Conservation (phyloP, 2,888 invertebrate species). For the Scrobipalpa atriplicella region DNA sequence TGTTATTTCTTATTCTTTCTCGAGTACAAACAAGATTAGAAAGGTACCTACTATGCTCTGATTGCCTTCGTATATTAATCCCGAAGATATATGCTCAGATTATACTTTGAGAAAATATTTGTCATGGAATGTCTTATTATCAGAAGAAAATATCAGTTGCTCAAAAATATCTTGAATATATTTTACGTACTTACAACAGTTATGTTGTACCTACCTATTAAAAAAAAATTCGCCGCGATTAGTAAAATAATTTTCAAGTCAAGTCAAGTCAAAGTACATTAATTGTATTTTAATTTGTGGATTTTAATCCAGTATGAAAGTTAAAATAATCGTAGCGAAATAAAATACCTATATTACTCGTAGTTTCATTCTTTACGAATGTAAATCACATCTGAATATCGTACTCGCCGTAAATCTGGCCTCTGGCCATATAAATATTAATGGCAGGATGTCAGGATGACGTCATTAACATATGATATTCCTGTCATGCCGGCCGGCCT, state of each 20-base stretch:
- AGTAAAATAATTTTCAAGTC: no score
- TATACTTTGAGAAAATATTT: conserved; percentile 8
- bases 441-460: conserved; percentile 47
- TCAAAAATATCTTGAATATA: conserved; percentile 39
- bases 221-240: no score
- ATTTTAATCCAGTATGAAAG: no score
- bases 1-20: conserved; percentile 7
- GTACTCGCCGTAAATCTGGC: conserved; percentile 41
- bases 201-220: no score
- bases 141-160: conserved; percentile 17
- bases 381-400: background rate
- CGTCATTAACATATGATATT: conserved; percentile 53
- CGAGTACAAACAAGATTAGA: conserved; percentile 1
- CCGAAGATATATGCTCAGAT: conserved; percentile 9
- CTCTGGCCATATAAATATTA: conserved; percentile 51
- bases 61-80: conserved; percentile 3
- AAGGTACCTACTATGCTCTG: conserved; percentile 1
- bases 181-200: no score
- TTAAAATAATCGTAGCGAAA: background rate
- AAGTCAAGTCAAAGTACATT: no score
- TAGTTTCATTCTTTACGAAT: conserved; percentile 3
- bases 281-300: no score
- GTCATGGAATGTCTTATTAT: background rate
- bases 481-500: conserved; percentile 39
- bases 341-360: background rate